These are phyloP conservation scores for Puntigrus tetrazona DNA, from an alignment of 2,113 vertebrate species.

Conservation along the genomic window DNA sequence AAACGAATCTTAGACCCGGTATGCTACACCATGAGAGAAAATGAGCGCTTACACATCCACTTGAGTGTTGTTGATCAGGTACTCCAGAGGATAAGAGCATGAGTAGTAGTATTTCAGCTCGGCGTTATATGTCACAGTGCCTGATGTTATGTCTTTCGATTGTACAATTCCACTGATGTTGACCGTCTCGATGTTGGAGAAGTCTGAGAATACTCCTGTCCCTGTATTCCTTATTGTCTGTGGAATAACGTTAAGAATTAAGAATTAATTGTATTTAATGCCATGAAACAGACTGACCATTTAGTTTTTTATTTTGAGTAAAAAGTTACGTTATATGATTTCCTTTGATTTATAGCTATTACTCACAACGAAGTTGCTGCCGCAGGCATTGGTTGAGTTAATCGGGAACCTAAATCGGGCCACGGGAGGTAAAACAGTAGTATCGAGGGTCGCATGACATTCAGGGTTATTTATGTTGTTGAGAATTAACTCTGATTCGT, in stretches of 20 bases:
- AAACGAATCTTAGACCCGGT: neutral
- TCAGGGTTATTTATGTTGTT: slow-evolving; percentile 55
- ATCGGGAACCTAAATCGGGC: slow-evolving; percentile 68
- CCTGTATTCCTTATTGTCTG: slow-evolving; percentile 55
- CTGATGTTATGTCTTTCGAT: slow-evolving; percentile 62
- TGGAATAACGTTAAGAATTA: neutral
- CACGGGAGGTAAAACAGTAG: slow-evolving; percentile 57
- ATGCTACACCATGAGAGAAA: neutral
- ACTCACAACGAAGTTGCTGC: slow-evolving; percentile 68
- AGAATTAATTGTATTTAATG: neutral
- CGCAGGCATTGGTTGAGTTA: slow-evolving; percentile 66
- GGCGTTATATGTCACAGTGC: slow-evolving; percentile 69
- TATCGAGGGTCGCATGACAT: slow-evolving; percentile 65
- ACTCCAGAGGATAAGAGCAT: slow-evolving; percentile 75
- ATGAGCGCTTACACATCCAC: slow-evolving; percentile 70
- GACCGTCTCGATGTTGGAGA: slow-evolving; percentile 69
- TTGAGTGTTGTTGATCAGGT: slow-evolving; percentile 74
- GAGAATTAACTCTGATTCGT: slow-evolving; percentile 66
- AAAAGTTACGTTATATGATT: neutral
- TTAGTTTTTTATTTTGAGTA: neutral
- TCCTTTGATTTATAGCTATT: neutral
- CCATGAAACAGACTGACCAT: neutral
- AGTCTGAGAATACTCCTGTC: slow-evolving; percentile 63
- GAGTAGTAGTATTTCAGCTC: slow-evolving; percentile 75
- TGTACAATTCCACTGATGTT: slow-evolving; percentile 68